Conservation (phyloP, 2,888 invertebrate genomes). For the Aleiodes leptofemur region DNA sequence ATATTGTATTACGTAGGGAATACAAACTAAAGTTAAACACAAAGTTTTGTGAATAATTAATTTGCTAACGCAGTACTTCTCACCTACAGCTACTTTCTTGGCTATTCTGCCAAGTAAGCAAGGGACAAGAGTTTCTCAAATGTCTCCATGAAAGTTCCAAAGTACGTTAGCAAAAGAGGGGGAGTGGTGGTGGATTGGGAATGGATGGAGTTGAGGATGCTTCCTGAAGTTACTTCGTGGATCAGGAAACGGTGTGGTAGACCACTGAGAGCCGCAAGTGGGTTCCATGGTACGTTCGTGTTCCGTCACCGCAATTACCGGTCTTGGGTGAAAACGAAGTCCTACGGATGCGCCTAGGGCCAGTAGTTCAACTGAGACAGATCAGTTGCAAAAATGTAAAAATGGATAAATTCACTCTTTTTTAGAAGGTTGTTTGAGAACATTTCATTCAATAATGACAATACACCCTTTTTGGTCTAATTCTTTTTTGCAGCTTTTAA, state of each 20-base stretch:
- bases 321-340: neutral
- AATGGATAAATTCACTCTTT: too few species aligned
- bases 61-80: neutral
- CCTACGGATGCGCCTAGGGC: constrained; percentile 5
- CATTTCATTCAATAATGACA: too few species aligned
- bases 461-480: too few species aligned
- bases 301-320: constrained; percentile 23
- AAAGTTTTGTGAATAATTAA: constrained; percentile 5
- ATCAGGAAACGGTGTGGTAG: constrained; percentile 28
- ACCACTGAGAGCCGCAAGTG: constrained; percentile 16
- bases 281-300: constrained; percentile 3
- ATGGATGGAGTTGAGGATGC: constrained; percentile 8
- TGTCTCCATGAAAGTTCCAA: constrained; percentile 26
- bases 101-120: neutral
- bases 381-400: too few species aligned
- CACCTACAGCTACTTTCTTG: neutral
- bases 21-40: neutral
- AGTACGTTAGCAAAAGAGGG: neutral
- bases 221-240: constrained; percentile 15
- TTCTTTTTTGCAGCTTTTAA: too few species aligned
- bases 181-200: neutral
- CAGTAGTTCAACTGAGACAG: neutral
- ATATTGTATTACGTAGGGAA: constrained; percentile 10
- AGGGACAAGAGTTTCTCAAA: neutral
- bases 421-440: too few species aligned